Conservation (phyloP, 2,888 invertebrate genomes). For the Euzophera pinguis region DNA sequence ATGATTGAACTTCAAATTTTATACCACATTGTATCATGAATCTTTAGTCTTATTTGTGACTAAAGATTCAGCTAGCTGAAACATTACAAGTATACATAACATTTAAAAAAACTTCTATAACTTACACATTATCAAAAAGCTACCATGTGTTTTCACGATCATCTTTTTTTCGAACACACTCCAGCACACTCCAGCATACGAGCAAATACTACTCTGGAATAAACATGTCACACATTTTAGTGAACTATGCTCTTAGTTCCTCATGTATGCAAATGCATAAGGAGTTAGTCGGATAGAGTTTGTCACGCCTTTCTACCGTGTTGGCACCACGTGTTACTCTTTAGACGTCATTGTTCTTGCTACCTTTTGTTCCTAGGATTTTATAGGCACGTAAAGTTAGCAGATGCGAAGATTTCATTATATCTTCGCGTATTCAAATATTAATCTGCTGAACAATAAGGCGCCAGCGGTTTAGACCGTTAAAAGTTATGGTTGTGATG, state of each 20-base stretch:
- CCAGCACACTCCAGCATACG: not conserved
- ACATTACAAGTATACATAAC: too few species aligned
- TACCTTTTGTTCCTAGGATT: constrained; percentile 8
- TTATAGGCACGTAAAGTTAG: constrained; percentile 10
- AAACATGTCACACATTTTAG: not conserved
- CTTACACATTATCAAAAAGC: too few species aligned
- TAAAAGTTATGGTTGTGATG: not conserved
- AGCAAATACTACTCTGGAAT: not conserved
- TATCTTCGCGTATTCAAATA: constrained; percentile 13
- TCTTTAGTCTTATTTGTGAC: too few species aligned
- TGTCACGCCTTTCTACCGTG: constrained; percentile 11
- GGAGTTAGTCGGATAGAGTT: constrained; percentile 8
- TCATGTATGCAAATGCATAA: constrained; percentile 7
- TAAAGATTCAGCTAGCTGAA: too few species aligned
- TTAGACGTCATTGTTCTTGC: constrained; percentile 6
- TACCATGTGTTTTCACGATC: too few species aligned
- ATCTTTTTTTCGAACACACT: too few species aligned
- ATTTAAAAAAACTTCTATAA: too few species aligned
- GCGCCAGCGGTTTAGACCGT: not conserved
- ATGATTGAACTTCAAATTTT: too few species aligned
- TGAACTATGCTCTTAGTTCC: constrained; percentile 3
- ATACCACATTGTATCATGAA: too few species aligned
- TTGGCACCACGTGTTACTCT: constrained; percentile 9
- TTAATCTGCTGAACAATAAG: constrained; percentile 12
- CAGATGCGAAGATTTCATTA: constrained; percentile 13